phyloP scores from a whole-genome alignment of 2,888 invertebrate genomes.

The Taphrorychus bicolor region DNA sequence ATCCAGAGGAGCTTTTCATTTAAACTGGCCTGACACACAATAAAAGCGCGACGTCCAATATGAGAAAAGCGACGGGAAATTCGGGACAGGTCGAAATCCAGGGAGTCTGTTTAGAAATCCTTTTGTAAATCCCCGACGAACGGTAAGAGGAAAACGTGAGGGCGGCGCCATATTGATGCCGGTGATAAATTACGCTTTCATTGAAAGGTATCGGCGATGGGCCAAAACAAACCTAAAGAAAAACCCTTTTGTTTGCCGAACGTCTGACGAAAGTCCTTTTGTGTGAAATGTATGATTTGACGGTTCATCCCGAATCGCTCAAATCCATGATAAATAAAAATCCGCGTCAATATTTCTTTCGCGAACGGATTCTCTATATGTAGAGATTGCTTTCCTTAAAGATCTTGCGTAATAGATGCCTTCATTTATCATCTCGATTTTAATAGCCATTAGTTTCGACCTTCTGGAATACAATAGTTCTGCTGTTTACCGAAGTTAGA shows the following conservation, averaged over 20 bases:
- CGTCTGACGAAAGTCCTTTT: background rate
- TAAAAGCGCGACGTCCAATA: constrained; percentile 3
- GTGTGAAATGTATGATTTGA: background rate
- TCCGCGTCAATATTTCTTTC: too few species aligned
- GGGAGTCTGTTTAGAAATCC: constrained; percentile 9
- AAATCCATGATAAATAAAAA: too few species aligned
- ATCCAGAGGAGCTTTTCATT: constrained; percentile 8
- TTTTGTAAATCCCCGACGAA: constrained; percentile 10
- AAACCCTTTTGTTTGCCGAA: background rate
- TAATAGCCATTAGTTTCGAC: too few species aligned
- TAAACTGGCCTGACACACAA: constrained; percentile 8
- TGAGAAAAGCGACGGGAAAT: constrained; percentile 7
- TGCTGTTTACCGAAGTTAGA: too few species aligned
- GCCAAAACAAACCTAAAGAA: constrained; percentile 1
- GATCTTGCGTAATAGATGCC: too few species aligned
- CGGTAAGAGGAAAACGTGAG: constrained; percentile 4
- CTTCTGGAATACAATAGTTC: too few species aligned
- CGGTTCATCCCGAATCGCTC: background rate
- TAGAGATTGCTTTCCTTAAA: too few species aligned
- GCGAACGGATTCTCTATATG: too few species aligned
- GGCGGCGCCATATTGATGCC: constrained; percentile 8
- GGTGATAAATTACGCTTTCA: background rate
- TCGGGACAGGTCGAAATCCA: constrained; percentile 6
- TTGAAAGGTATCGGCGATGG: constrained; percentile 4
- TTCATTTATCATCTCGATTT: too few species aligned